Conservation (phyloP, 2,113 vertebrate species). For the Strigops habroptila region DNA sequence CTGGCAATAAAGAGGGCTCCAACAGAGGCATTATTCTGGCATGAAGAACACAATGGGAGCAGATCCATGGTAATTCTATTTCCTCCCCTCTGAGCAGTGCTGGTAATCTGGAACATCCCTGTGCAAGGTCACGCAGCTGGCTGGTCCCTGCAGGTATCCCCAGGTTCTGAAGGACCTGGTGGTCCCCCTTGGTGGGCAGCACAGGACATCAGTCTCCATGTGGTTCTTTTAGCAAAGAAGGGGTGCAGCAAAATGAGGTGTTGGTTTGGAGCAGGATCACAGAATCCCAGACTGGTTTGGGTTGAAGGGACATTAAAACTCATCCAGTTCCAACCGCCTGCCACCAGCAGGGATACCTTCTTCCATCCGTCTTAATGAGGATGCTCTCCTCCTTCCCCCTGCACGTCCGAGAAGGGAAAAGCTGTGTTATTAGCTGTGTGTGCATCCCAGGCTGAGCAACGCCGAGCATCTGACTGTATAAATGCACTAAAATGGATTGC, state of each 20-base stretch:
- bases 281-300: not conserved
- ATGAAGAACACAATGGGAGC: not conserved
- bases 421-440: not conserved
- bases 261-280: not conserved
- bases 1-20: not conserved
- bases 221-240: rapidly evolving
- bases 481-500: not conserved
- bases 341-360: not conserved
- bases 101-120: not conserved
- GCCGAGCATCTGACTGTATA: not conserved
- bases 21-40: not conserved
- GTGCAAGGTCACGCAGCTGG: not conserved
- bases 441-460: not conserved
- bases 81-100: not conserved
- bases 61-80: rapidly evolving
- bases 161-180: not conserved
- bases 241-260: not conserved
- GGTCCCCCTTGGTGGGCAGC: not conserved
- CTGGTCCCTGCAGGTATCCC: not conserved
- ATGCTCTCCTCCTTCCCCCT: not conserved
- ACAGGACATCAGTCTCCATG: rapidly evolving
- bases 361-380: not conserved
- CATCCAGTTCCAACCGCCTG: not conserved
- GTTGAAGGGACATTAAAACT: not conserved
- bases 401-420: not conserved